Evolutionary conservation across 92 coral and sea anemone species (phyloP), one percentile per base, ranked within the genome.

Genomic region (Zoanthus sociatus): DNA sequence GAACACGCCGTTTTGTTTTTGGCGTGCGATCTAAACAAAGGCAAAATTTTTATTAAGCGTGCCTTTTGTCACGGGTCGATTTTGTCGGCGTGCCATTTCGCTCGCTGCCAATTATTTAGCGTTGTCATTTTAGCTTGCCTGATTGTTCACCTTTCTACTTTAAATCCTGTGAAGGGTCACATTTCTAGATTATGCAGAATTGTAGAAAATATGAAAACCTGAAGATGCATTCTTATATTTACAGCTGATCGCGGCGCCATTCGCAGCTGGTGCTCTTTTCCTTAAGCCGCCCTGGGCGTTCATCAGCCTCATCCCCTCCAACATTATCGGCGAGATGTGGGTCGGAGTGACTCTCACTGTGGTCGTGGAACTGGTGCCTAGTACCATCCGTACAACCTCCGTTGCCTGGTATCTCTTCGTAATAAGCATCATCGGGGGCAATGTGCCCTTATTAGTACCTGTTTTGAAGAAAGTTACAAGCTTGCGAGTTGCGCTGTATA

Each of bases 281-380:
- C 93, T 96, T 26, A 72, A 90, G 30, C 98, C 99, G 16, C 99
- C 99, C 0, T 90, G 92, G 90, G 96, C 98, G 4, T 96, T 96
- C 64, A 91, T 96, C 79, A 96, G 99, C 82, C 87, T 96, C 18
- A 93, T 96, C 50, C 96, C 94, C 7, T 94, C 96, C 71, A 96
- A 95, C 89, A 71, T 96, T 76, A 96, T 95, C 50, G 99, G 98
- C 30, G 99, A 96, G 79, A 96, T 96, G 99, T 96, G 99, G 99
- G 98, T 96, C 3, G 99, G 99, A 20, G 99, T 96, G 5, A 95
- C 99, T 4, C 88, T 97, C 21, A 96, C 99, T 3, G 97, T 97
- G 2, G 97, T 97, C 0, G 98, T 95, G 5, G 99, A 97, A 77
- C 94, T 97, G 32, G 99, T 95, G 4, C 99, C 99, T 9, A 88